Base-by-base conservation (phyloP, 2,888 invertebrate species). In the Steinernema hermaphroditum region DNA sequence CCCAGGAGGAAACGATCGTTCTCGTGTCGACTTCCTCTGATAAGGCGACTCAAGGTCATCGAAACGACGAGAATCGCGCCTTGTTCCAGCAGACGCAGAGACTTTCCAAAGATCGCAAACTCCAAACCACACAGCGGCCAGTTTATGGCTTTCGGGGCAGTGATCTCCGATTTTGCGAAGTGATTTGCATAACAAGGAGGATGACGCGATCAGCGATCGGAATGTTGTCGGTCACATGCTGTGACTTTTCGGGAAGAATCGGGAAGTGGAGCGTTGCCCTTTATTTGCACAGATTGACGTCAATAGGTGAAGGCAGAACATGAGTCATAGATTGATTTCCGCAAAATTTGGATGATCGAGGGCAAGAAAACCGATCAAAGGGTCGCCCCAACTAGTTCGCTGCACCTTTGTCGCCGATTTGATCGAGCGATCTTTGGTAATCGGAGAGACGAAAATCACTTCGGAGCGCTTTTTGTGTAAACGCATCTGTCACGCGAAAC, bases 401-500 rank as follows among this genome's bases (percentile, higher is more conserved):
- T n/a, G 46, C n/a, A 14, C 19, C 46, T 8, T 46, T 50, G 50
- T 50, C 22, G 22, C 12, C 22, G 50, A 8, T 2, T 50, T 50
- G 50, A 50, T 19, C 22, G 50, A 22, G 24, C 24, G 50, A 22
- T 50, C 50, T 50, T 50, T 50, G 50, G 22, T 22, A 50, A 50
- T 46, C 46, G 46, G 46, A 16, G n/a, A 12, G 50, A 22, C 50
- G 50, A 12, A 50, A 50, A 50, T 50, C 24, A 24, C 22, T 22
- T 50, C 24, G 12, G 50, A 8, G 4, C 50, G 50, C 22, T 50
- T 50, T 50, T 50, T 50, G 50, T 50, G 50, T 50, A 50, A 50
- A 19, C 12, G n/a, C 50, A 22, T 2, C 24, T 24, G 24, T 24
- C 22, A 19, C 22, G 24, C 12, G 22, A 19, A 19, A 16, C 12